Evolutionary conservation across 2,113 vertebrate species (phyloP), one percentile per base, ranked within the genome.

Genomic region (Scophthalmus maximus): DNA sequence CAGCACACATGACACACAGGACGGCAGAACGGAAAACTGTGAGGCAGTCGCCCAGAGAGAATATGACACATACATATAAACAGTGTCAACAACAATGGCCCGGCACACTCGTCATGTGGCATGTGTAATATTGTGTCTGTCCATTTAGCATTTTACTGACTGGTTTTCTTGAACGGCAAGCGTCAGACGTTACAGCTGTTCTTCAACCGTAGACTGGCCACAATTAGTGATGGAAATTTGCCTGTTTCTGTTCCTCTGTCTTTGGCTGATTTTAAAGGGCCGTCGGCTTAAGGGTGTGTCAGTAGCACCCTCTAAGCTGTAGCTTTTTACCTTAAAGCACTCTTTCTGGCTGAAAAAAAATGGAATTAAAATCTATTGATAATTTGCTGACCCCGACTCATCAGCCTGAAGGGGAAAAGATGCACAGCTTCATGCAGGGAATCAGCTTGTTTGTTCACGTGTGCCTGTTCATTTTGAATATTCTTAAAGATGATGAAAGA

Each of bases 1-100:
- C 47, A 82, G 86, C 80, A 64, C 68, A n/a, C 56, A 52, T 80
- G 77, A 85, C 75, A 82, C 74, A 78, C 68, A 59, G 68, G 59
- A 85, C 68, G 58, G 8, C 55, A 67, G 63, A 29, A 53, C n/a
- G 64, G 73, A 71, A 73, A 70, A 64, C 11, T 30, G 25, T 4
- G 14, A 56, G 52, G 63, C 74, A 57, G 63, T n/a, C 15, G 60
- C 74, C 74, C 38, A 26, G 8, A 78, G 73, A 84, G 46, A 58
- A 74, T 44, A 50, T 83, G 70, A 85, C 77, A 82, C 80, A 68
- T 50, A 23, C 34, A 44, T 65, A 64, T 64, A 73, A 73, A 76
- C 59, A 74, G 66, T 65, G 70, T 80, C 67, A 72, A 46, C 58
- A 64, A 68, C 51, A 83, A 82, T 70, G 69, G 67, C 0, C 17